Conservation (phyloP, 2,113 vertebrate genomes). For the Octodon degus region DNA sequence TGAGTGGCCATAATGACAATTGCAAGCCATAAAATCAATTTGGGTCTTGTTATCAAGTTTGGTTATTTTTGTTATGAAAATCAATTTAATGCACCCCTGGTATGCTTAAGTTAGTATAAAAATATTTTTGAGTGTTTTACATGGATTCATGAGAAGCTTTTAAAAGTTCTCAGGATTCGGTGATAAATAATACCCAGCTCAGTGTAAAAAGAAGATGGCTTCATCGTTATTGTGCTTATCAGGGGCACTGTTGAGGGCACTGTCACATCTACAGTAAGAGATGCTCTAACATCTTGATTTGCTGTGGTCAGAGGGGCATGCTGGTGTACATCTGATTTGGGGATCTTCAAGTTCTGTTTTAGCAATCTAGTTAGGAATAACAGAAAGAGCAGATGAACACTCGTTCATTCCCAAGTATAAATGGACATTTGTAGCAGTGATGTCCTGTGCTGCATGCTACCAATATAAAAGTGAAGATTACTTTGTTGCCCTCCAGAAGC, state of each 20-base stretch:
- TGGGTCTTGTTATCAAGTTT: slow-evolving; percentile 17
- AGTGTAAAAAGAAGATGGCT: neutral
- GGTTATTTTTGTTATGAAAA: slow-evolving; percentile 39
- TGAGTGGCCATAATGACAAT: neutral
- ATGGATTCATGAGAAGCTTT: slow-evolving; percentile 31
- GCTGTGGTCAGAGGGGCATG: neutral
- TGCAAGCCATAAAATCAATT: neutral
- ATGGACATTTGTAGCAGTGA: neutral
- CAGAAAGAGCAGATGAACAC: neutral
- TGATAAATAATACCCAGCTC: neutral
- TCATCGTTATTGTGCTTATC: neutral
- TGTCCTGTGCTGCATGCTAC: neutral
- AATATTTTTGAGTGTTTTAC: neutral
- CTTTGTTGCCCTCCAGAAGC: neutral
- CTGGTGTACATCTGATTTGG: neutral
- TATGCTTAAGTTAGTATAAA: slow-evolving; percentile 30
- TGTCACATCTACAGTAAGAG: neutral
- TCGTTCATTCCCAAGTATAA: neutral
- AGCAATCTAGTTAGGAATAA: neutral
- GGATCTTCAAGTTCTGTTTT: slow-evolving; percentile 30
- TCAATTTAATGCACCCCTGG: slow-evolving; percentile 11
- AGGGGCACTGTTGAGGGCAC: neutral
- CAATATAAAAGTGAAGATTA: neutral
- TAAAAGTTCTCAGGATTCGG: slow-evolving; percentile 6
- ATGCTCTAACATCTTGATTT: neutral